Percentiles rank a stretch among this genome's conserved stretches.
Conservation (phyloP, 1,140 invertebrate species). For the Limonius californicus region DNA sequence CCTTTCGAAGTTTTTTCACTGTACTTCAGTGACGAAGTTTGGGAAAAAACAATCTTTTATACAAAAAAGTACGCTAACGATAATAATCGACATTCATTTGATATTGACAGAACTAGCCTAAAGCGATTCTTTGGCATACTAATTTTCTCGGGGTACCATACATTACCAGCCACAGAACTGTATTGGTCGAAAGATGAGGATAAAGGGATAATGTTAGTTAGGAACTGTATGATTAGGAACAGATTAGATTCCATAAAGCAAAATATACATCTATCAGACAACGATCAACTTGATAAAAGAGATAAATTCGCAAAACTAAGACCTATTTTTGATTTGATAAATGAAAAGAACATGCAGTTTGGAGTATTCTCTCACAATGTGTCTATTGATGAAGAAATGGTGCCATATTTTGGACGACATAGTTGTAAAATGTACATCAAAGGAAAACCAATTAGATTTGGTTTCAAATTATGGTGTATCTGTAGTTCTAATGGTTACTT, state of each 20-base stretch:
- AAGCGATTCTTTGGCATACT: background rate
- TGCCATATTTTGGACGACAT: too few relatives aligned
- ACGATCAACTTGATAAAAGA: conserved; percentile 12
- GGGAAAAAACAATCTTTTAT: background rate
- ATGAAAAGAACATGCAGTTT: too few relatives aligned
- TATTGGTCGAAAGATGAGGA: conserved; percentile 18
- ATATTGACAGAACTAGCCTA: background rate
- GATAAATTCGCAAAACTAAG: too few relatives aligned
- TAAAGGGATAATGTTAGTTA: conserved; percentile 14
- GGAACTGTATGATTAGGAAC: conserved; percentile 20
- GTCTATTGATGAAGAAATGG: too few relatives aligned
- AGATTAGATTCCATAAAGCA: conserved; percentile 19
- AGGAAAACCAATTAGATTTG: too few relatives aligned
- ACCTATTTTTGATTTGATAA: too few relatives aligned
- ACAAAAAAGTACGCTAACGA: conserved; percentile 6
- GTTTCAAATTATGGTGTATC: too few relatives aligned
- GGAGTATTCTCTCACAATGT: too few relatives aligned
- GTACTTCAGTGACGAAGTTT: conserved; percentile 2
- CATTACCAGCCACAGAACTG: conserved; percentile 1
- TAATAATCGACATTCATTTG: conserved; percentile 13
- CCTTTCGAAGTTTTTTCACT: background rate
- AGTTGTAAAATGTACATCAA: too few relatives aligned
- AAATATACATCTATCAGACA: conserved; percentile 22
- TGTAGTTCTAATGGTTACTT: too few relatives aligned
- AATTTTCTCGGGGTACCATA: conserved; percentile 7